phyloP scores from a whole-genome alignment of 2,888 invertebrate genomes.

The Ennomos erosarius region DNA sequence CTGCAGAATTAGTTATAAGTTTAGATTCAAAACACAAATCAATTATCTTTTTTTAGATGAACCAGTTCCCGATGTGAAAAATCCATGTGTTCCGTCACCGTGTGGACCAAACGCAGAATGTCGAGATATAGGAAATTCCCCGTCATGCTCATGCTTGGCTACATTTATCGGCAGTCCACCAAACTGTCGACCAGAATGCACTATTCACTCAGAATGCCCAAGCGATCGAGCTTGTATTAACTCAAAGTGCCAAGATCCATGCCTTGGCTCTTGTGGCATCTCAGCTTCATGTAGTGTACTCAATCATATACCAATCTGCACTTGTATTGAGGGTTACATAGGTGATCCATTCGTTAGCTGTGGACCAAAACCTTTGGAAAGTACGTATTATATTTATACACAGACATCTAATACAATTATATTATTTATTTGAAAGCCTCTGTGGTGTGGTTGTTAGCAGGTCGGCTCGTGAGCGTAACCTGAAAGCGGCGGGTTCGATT shows the following conservation, averaged over 20 bases:
- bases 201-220: constrained; percentile 90
- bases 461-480: too few species aligned
- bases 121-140: constrained; percentile 83
- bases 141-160: constrained; percentile 87
- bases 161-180: constrained; percentile 90
- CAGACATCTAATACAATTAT: too few species aligned
- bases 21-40: too few species aligned
- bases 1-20: too few species aligned
- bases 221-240: constrained; percentile 91
- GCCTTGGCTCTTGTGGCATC: constrained; percentile 90
- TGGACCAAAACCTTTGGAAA: constrained; percentile 79
- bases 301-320: constrained; percentile 91
- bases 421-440: too few species aligned
- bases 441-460: too few species aligned
- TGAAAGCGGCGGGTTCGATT: too few species aligned
- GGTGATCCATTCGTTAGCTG: constrained; percentile 91
- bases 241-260: constrained; percentile 91
- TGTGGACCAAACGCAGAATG: constrained; percentile 89
- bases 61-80: constrained; percentile 55
- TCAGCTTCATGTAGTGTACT: constrained; percentile 87
- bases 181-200: constrained; percentile 89
- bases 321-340: constrained; percentile 88
- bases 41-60: constrained; percentile 54
- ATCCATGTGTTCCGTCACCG: constrained; percentile 87
- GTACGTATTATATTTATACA: constrained; percentile 63